A percentile compares a stretch with the other conserved stretches of the same genome.
These are phyloP conservation scores for Pomacea canaliculata DNA, from an alignment of 2,888 invertebrate genomes.

Conservation along the genomic window DNA sequence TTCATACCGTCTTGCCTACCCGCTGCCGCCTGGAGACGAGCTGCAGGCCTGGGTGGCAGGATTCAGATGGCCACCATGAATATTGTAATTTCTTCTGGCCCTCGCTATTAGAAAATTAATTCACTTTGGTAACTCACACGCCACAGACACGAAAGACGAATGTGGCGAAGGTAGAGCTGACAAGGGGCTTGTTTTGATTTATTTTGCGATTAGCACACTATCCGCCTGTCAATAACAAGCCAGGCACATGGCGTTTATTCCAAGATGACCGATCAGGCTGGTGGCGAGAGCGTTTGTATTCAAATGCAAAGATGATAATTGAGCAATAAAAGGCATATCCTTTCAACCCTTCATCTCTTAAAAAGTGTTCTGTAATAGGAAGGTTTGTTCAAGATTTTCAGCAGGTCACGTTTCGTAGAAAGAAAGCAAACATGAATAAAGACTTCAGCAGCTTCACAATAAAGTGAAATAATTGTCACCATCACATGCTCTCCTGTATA, in stretches of 20 bases:
- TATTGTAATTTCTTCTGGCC: constrained; percentile 14
- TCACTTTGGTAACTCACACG: constrained; percentile 17
- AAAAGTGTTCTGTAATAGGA: too few species aligned
- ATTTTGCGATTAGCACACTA: constrained; percentile 18
- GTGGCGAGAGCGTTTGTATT: too few species aligned
- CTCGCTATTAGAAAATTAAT: constrained; percentile 17
- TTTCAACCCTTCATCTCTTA: too few species aligned
- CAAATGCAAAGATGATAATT: too few species aligned
- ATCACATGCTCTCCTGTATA: too few species aligned
- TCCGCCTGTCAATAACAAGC: constrained; percentile 1
- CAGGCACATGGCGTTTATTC: constrained; percentile 13
- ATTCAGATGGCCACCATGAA: constrained; percentile 6
- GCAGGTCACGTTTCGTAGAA: too few species aligned
- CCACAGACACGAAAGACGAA: constrained; percentile 6
- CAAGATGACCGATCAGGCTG: not conserved
- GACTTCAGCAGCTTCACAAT: too few species aligned
- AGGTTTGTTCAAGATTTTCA: too few species aligned
- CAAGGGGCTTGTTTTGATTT: constrained; percentile 16
- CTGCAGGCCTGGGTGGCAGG: not conserved
- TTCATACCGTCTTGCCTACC: not conserved
- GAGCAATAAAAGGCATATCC: too few species aligned
- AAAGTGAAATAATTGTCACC: too few species aligned
- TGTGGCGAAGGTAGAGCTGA: constrained; percentile 11
- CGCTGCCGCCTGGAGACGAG: not conserved
- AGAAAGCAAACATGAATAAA: too few species aligned